Evolutionary conservation across 1,140 invertebrate species (phyloP).

Genomic region (Drosophila pruinosa): DNA sequence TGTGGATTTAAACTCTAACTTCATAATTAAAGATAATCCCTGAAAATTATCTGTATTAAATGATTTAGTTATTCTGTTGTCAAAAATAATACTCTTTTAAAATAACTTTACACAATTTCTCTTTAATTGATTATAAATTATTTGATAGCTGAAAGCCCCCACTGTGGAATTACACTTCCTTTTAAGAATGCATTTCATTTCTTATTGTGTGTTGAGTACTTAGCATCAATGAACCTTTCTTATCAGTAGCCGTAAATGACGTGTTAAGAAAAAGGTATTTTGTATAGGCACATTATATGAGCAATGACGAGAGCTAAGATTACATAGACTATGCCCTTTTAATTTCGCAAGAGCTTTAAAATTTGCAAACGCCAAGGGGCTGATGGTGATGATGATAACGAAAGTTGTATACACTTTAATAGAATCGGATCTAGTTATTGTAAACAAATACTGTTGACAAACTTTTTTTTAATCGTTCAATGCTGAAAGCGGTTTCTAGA

Average conservation of each 20-base stretch:
- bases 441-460: neutral
- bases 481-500: neutral
- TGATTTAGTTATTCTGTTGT: too few relatives aligned
- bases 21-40: too few relatives aligned
- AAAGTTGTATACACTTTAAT: neutral
- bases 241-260: constrained; percentile 22
- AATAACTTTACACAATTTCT: neutral
- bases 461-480: neutral
- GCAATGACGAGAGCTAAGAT: neutral
- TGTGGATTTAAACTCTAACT: too few relatives aligned
- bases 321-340: constrained; percentile 8
- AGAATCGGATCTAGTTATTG: too few relatives aligned
- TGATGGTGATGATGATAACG: neutral
- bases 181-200: neutral
- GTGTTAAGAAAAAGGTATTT: constrained; percentile 11
- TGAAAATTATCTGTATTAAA: too few relatives aligned
- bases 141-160: neutral
- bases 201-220: too few relatives aligned
- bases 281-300: constrained; percentile 8
- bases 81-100: neutral
- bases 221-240: constrained; percentile 34
- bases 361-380: neutral
- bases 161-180: neutral
- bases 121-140: neutral
- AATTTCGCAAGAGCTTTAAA: constrained; percentile 30